Percentiles rank a stretch among this genome's conserved stretches.
These are phyloP conservation scores for Trematomus loennbergii DNA, from an alignment of 2,113 vertebrate species.

Conservation along the genomic window DNA sequence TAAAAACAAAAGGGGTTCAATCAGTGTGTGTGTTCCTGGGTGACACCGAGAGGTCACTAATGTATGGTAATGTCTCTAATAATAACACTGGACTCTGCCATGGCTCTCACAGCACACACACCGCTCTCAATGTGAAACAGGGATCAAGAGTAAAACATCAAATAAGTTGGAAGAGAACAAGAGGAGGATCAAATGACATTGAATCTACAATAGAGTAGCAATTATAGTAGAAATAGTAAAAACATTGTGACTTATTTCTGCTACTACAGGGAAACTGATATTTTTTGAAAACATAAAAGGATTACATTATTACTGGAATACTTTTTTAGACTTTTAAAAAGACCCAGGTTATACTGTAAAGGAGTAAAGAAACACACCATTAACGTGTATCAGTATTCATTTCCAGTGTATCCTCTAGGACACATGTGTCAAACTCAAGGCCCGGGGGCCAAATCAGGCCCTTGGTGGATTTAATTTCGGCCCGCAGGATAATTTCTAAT, in stretches of 20 bases:
- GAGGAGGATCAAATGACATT: background rate
- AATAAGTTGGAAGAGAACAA: background rate
- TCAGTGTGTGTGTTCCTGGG: conserved; percentile 12
- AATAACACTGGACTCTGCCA: conserved; percentile 3
- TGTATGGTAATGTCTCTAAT: background rate
- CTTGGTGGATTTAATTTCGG: no score
- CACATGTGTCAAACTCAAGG: no score
- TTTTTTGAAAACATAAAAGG: no score
- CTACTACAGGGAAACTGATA: no score
- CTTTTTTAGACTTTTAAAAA: background rate
- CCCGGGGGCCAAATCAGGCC: no score
- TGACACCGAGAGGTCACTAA: background rate
- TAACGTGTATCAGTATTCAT: background rate
- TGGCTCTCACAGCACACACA: conserved; percentile 10
- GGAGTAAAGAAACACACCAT: background rate
- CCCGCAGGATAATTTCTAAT: no score
- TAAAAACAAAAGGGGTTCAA: conserved; percentile 35
- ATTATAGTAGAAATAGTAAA: no score
- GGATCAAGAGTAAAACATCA: background rate
- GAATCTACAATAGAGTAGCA: no score
- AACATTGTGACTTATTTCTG: no score
- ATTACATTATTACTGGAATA: background rate
- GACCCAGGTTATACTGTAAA: background rate
- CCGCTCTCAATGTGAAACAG: background rate
- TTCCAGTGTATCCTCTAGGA: no score